phyloP scores from a whole-genome alignment of 2,888 invertebrate species.

The Adelognathus sp. region DNA sequence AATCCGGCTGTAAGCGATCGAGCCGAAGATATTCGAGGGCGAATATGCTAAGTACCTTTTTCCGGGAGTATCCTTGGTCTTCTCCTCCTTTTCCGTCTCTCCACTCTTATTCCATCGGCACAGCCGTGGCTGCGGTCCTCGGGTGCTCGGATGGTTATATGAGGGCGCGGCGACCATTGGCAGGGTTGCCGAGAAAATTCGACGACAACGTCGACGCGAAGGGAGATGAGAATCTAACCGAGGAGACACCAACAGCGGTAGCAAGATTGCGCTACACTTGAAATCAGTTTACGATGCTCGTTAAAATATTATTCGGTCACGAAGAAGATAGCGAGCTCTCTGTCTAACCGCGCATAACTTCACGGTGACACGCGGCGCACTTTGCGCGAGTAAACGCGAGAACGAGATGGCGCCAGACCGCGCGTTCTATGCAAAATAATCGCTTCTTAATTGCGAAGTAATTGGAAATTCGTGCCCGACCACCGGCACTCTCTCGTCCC shows the following conservation, averaged over 20 bases:
- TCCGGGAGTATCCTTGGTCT: conserved; percentile 64
- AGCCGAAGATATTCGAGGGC: conserved; percentile 70
- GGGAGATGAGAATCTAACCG: not conserved
- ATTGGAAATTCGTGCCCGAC: conserved; percentile 74
- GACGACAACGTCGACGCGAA: conserved; percentile 29
- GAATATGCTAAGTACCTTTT: conserved; percentile 79
- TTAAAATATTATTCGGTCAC: conserved; percentile 79
- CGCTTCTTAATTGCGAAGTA: conserved; percentile 80
- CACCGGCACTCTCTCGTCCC: conserved; percentile 22
- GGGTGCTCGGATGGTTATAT: conserved; percentile 1
- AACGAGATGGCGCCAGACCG: conserved; percentile 47
- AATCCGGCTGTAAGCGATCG: conserved; percentile 57
- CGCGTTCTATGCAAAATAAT: conserved; percentile 79
- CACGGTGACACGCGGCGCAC: conserved; percentile 78
- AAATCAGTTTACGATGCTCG: conserved; percentile 80
- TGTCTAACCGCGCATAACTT: conserved; percentile 72
- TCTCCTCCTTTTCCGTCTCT: conserved; percentile 4
- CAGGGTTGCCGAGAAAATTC: conserved; percentile 18
- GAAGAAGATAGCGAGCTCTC: conserved; percentile 12
- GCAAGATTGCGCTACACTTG: conserved; percentile 65
- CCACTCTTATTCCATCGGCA: conserved; percentile 6
- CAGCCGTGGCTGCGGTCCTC: not conserved
- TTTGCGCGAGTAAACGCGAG: conserved; percentile 59
- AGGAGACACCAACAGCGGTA: conserved; percentile 31
- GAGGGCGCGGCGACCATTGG: conserved; percentile 1